Base-by-base conservation (phyloP, 2,888 invertebrate species). In the Ophioninae sp. region DNA sequence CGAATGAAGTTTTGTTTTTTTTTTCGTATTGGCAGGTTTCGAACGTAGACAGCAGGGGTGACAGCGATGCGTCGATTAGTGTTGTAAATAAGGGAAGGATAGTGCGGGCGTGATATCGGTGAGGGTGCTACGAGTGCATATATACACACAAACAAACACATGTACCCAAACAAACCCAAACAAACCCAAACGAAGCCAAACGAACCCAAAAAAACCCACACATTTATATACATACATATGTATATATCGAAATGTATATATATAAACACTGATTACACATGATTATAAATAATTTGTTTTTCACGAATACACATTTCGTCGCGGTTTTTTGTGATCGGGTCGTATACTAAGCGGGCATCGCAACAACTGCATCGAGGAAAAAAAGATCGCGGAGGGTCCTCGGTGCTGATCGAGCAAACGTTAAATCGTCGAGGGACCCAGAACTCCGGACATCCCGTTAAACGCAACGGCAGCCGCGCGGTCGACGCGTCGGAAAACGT, bases 1-100 rank as follows among this genome's bases (percentile, higher is more conserved):
- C 10, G 10, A 23, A 68, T 51, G 37, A 51, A 23, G 37, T 44
- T 30, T 41, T 68, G 67, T 83, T 80, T 75, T 81, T 37, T 17
- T 75, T 81, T 37, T 17, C 81, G 13, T 67, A 81, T 84, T 81
- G 75, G 44, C 84, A 84, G 81, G 79, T 82, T 58, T 82, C 82
- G 81, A 79, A 81, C 82, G 81, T 82, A 76, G 75, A 67, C 81
- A 76, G 65, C 71, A 72, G 81, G 84, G 76, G 76, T 81, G 81
- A 75, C 37, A 75, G 67, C 74, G 84, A 75, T 61, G 84, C 75
- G 75, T 41, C 68, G 9, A 17, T 17, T 23, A 75, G 79, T 82
- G 67, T 84, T 84, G 81, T 79, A 84, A 81, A 84, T 84, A 84
- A 78, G 78, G 61, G 81, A 74, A 61, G n/a, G 65, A 17, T 51